Evolutionary conservation across 2,797 vertebrate species (phyloP).

Genomic region (Perodicticus potto): DNA sequence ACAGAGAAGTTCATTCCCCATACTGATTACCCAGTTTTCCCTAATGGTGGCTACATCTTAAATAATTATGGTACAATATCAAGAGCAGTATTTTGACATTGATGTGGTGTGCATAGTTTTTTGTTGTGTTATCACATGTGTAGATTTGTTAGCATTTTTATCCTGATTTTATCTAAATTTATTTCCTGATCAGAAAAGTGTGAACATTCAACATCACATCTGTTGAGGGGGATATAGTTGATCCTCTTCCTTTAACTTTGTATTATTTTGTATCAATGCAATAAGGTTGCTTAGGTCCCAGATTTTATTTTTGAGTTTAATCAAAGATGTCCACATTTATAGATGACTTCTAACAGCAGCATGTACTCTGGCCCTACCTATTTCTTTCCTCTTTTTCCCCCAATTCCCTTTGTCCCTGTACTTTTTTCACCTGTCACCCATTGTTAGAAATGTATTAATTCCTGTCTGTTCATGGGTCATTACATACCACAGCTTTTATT

Average conservation of each 20-base stretch:
- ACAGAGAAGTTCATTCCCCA: background rate
- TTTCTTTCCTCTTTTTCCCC: background rate
- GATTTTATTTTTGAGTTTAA: constrained; percentile 6
- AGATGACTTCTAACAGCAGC: background rate
- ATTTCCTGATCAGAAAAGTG: background rate
- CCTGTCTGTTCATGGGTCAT: background rate
- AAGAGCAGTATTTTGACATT: background rate
- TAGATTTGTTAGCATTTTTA: background rate
- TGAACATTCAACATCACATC: background rate
- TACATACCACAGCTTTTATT: background rate
- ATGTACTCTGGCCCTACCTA: background rate
- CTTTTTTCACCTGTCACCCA: background rate
- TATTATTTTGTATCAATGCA: background rate
- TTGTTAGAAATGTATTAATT: constrained; percentile 3
- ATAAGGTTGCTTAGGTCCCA: background rate
- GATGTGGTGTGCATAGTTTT: background rate
- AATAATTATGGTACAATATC: background rate
- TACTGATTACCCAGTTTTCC: background rate
- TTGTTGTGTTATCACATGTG: background rate
- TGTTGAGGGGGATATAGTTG: background rate
- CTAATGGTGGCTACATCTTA: background rate
- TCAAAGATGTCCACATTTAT: background rate
- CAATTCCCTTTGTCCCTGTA: background rate
- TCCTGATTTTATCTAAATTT: constrained; percentile 19
- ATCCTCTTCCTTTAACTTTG: background rate